Conservation (phyloP, 2,797 vertebrate species). For the Fistularia commersonii region DNA sequence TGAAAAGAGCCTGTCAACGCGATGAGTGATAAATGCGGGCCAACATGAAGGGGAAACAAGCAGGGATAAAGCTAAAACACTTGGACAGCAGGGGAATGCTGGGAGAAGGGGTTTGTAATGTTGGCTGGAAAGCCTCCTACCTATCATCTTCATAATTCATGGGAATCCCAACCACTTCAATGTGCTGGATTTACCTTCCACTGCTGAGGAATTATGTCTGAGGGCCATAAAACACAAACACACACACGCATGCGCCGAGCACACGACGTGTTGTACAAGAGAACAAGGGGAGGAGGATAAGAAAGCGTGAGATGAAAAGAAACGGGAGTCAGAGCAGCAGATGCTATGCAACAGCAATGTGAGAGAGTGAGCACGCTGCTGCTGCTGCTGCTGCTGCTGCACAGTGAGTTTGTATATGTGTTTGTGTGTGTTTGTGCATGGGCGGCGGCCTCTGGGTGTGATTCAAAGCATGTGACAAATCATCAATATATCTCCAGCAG, state of each 20-base stretch:
- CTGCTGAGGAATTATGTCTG: slow-evolving; percentile 44
- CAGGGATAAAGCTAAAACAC: slow-evolving; percentile 7
- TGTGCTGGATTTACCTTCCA: slow-evolving; percentile 49
- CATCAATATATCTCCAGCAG: slow-evolving; percentile 56
- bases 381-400: slow-evolving; percentile 5
- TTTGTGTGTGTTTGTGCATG: slow-evolving; percentile 1
- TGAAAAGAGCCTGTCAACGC: too few species aligned
- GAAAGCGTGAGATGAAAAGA: background rate
- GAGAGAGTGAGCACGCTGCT: slow-evolving; percentile 7
- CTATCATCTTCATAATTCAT: slow-evolving; percentile 67
- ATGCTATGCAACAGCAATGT: slow-evolving; percentile 14
- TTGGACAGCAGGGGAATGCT: background rate
- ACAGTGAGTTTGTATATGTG: slow-evolving; percentile 15
- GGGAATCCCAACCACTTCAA: slow-evolving; percentile 21
- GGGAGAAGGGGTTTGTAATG: slow-evolving; percentile 20
- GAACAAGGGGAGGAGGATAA: slow-evolving; percentile 1
- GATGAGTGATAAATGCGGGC: too few species aligned
- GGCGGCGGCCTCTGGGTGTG: slow-evolving; percentile 15
- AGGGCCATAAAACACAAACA: slow-evolving; percentile 35
- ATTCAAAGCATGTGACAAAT: slow-evolving; percentile 63
- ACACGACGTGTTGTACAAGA: slow-evolving; percentile 9
- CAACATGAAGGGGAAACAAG: background rate
- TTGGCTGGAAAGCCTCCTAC: slow-evolving; percentile 43
- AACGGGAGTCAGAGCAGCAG: slow-evolving; percentile 2
- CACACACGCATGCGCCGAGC: slow-evolving; percentile 20